Evolutionary conservation across 2,888 invertebrate genomes (phyloP), one percentile per base, ranked within the genome.

Genomic region (Oscheius sp.): DNA sequence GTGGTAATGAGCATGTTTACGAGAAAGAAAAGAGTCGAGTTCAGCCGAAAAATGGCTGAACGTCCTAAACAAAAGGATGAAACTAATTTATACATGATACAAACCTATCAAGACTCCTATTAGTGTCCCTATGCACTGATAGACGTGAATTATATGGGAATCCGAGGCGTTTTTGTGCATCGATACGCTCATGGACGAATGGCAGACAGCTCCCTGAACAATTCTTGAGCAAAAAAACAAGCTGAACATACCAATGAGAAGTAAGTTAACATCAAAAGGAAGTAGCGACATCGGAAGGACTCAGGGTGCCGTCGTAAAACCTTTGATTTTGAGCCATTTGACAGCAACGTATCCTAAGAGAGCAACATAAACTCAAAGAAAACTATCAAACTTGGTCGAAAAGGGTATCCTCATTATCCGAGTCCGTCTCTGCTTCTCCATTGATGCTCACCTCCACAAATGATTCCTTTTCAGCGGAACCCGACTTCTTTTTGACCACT

Each of bases 361-460:
- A 10, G 29, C 29, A 35, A n/a, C 9, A 33, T 35, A 33, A 66
- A 21, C 21, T 21, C 21, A 53, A n/a, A 53, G 21, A 11, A 53
- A 33, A 21, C 21, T 21, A 21, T 21, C 13, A 33, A 33, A 73
- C 73, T 53, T 73, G 21, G 47, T 63, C 73, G 37, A 63, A 55
- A 4, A 51, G 73, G 47, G 73, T 76, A 42, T 77, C 77, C 7
- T 79, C 77, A 5, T 78, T 70, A 10, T 80, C 80, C 11, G 73
- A 72, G 63, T 79, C 79, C 21, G 77, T 75, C 10, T 76, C 35
- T 2, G 71, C 59, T 68, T 68, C 29, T 75, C 74, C 47, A 70
- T 76, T 47, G 76, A 55, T 74, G 33, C 77, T 76, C 11, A 82
- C 80, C 53, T 82, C 82, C 2, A 80, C 82, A 50, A 82, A 82